A percentile compares a stretch with the other conserved stretches of the same genome.
These are phyloP conservation scores for Mayetiola destructor DNA, from an alignment of 2,888 invertebrate species.

Conservation along the genomic window DNA sequence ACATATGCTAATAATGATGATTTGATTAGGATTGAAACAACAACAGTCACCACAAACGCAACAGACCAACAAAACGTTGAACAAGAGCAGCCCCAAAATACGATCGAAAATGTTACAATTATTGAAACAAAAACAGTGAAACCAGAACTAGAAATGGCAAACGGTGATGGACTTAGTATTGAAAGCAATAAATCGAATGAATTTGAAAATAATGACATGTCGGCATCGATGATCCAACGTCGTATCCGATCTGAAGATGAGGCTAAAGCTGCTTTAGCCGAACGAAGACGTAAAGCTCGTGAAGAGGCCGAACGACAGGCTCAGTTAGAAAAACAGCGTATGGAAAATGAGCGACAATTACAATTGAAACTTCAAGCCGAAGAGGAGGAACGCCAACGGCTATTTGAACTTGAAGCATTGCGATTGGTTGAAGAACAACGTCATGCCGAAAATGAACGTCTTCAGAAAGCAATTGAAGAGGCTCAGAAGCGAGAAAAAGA, in stretches of 20 bases:
- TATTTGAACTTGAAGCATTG: slow-evolving; percentile 65
- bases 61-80: neutral
- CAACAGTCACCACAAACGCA: neutral
- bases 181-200: neutral
- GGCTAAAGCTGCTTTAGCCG: slow-evolving; percentile 86
- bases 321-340: slow-evolving; percentile 60
- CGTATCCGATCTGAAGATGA: slow-evolving; percentile 80
- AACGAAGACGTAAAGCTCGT: slow-evolving; percentile 69
- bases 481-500: slow-evolving; percentile 64
- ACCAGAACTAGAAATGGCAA: neutral
- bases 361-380: slow-evolving; percentile 54
- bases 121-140: neutral
- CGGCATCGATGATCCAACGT: slow-evolving; percentile 50
- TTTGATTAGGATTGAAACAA: neutral
- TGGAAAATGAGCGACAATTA: slow-evolving; percentile 57
- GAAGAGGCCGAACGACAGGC: slow-evolving; percentile 87
- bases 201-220: slow-evolving; percentile 8
- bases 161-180: neutral
- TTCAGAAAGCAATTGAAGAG: slow-evolving; percentile 69
- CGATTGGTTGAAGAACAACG: slow-evolving; percentile 67
- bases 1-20: neutral
- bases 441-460: slow-evolving; percentile 68
- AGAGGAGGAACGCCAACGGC: slow-evolving; percentile 73
- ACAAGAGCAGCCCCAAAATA: too few relatives aligned
- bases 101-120: neutral